A percentile compares a stretch with the other conserved stretches of the same genome.
Evolutionary conservation across 2,888 invertebrate genomes (phyloP).

Genomic region (Hypsopygia costalis): DNA sequence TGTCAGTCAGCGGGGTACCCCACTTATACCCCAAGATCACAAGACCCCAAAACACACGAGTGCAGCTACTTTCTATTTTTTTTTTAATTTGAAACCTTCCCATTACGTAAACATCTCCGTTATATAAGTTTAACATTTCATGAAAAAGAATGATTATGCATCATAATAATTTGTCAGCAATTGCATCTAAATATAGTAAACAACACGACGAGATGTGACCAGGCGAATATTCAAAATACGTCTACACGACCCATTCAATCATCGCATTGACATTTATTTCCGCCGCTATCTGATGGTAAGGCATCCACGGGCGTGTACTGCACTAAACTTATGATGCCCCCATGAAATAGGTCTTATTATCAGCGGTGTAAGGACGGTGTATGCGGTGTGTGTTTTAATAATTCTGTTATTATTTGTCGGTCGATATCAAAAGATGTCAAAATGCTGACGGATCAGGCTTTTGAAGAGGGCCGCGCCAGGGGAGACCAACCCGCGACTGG

Average conservation of each 20-base stretch:
- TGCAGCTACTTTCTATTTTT: too few relatives aligned
- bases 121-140: too few relatives aligned
- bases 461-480: slow-evolving; percentile 61
- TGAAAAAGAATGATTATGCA: too few relatives aligned
- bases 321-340: not conserved
- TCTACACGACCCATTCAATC: slow-evolving; percentile 1
- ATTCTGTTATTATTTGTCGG: slow-evolving; percentile 70
- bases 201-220: not conserved
- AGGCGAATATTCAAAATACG: not conserved
- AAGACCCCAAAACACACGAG: too few relatives aligned
- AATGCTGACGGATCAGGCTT: slow-evolving; percentile 58
- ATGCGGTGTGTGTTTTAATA: slow-evolving; percentile 33
- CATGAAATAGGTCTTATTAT: slow-evolving; percentile 17
- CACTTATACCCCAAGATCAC: too few relatives aligned
- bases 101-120: too few relatives aligned
- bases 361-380: slow-evolving; percentile 18
- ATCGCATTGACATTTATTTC: slow-evolving; percentile 8
- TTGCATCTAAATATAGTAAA: too few relatives aligned
- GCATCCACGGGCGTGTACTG: slow-evolving; percentile 3
- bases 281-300: slow-evolving; percentile 8
- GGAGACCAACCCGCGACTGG: slow-evolving; percentile 37
- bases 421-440: slow-evolving; percentile 73
- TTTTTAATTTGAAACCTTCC: too few relatives aligned
- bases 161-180: too few relatives aligned
- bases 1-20: too few relatives aligned